These are phyloP conservation scores for Argentina silus DNA, from an alignment of 2,797 vertebrate genomes.

Conservation along the genomic window DNA sequence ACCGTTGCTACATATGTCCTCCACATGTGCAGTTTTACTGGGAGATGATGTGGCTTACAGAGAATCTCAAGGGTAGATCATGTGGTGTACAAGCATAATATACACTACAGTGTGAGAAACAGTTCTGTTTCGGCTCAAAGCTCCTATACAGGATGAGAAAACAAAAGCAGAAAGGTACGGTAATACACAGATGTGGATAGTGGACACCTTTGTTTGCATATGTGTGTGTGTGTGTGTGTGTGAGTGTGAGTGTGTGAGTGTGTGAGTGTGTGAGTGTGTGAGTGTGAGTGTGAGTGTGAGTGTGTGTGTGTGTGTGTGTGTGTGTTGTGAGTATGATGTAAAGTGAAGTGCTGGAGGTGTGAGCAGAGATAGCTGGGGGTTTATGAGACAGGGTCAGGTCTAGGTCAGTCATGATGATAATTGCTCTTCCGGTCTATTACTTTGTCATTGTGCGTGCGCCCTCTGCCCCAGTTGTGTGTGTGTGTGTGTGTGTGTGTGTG, in stretches of 20 bases:
- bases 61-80: too few species aligned
- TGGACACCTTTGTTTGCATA: neutral
- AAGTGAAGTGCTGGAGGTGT: slow-evolving; percentile 14
- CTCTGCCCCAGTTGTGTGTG: neutral
- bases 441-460: neutral
- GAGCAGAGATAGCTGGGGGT: slow-evolving; percentile 18
- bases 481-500: neutral
- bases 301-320: slow-evolving; percentile 28
- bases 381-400: slow-evolving; percentile 31
- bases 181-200: too few species aligned
- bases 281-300: slow-evolving; percentile 20
- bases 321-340: slow-evolving; percentile 12
- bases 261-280: neutral
- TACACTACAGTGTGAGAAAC: too few species aligned
- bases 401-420: slow-evolving; percentile 17
- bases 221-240: slow-evolving; percentile 15
- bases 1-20: too few species aligned
- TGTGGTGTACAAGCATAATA: too few species aligned
- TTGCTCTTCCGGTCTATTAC: slow-evolving; percentile 11
- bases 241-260: slow-evolving; percentile 13
- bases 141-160: too few species aligned
- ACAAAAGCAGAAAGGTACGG: too few species aligned
- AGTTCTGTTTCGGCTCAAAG: too few species aligned
- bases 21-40: too few species aligned
- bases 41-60: too few species aligned